phyloP scores from a whole-genome alignment of 2,888 invertebrate genomes.

The Drosophila monieri region DNA sequence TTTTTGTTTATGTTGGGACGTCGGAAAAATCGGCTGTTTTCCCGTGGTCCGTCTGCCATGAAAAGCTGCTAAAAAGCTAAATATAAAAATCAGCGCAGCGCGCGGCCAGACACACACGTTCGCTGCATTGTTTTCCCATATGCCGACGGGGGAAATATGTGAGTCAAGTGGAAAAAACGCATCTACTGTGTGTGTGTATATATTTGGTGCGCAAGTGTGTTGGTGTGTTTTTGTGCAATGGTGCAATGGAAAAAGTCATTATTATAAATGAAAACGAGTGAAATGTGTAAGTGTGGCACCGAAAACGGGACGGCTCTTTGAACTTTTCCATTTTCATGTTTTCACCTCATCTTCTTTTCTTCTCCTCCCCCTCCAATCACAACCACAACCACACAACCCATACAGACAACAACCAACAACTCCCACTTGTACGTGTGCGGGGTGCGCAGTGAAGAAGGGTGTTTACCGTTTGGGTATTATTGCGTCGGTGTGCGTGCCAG shows the following conservation, averaged over 20 bases:
- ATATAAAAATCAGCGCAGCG: constrained; percentile 76
- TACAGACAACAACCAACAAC: constrained; percentile 53
- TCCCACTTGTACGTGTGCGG: constrained; percentile 71
- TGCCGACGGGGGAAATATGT: constrained; percentile 60
- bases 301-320: constrained; percentile 44
- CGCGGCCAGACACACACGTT: constrained; percentile 40
- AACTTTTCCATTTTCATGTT: constrained; percentile 60
- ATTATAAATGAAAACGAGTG: constrained; percentile 66
- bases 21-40: constrained; percentile 71
- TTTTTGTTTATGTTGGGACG: constrained; percentile 73
- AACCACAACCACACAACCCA: constrained; percentile 1
- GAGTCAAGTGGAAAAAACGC: constrained; percentile 60
- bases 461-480: constrained; percentile 39
- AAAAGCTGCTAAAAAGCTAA: constrained; percentile 78
- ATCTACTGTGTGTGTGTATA: constrained; percentile 49
- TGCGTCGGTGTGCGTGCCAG: constrained; percentile 55
- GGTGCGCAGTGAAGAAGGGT: constrained; percentile 67
- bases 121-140: constrained; percentile 59
- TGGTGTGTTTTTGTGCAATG: constrained; percentile 54
- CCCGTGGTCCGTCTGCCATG: constrained; percentile 50
- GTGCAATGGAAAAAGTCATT: constrained; percentile 63
- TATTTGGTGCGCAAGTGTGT: constrained; percentile 31
- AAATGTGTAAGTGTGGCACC: constrained; percentile 64
- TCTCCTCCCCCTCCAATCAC: constrained; percentile 14
- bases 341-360: constrained; percentile 45